Base-by-base conservation (phyloP, 2,113 vertebrate genomes). In the Gnathonemus longibarbis region DNA sequence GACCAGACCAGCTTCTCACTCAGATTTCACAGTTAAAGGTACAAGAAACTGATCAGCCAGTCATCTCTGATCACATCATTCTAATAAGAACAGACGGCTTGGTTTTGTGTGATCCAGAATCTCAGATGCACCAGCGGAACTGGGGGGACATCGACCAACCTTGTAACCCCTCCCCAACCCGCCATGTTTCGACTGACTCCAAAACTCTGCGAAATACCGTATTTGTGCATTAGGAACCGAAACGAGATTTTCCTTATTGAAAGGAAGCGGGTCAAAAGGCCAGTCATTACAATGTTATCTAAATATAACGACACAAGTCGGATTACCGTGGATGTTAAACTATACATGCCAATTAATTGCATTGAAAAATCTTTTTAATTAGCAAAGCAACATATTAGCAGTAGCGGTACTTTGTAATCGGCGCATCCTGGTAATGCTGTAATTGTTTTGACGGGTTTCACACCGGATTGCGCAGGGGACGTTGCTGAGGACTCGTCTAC, bases 271-370 rank as follows among this genome's bases (percentile, higher is more conserved):
- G 74, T 80, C 74, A 42, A 19, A 42, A 77, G 35, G 74, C 5
- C 74, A 80, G 74, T 19, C 15, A 80, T 80, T 80, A 80, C 74
- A 80, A 19, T 80, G 31, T 17, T 19, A 80, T 80, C 74, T 42
- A 80, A 80, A 80, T 80, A 80, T 80, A 35, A 15, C 13, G 35
- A 53, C 50, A 74, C 70, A 77, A 77, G 74, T 80, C 15, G 35
- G 74, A 80, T 80, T 19, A 80, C 35, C 17, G 13, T 80, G 17
- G 35, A 21, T 80, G 74, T 42, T 80, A 42, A 80, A 80, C 74
- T 80, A 42, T 80, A 80, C 74, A 42, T 80, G 74, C 74, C 74
- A 80, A 80, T 80, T 80, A 84, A 84, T n/a, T n/a, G 83, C 83
- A 84, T 3, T 84, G 46, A 84, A 84, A 84, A 84, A 84, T 84